These are phyloP conservation scores for Maccullochella peelii DNA, from an alignment of 2,113 vertebrate species.

Conservation along the genomic window DNA sequence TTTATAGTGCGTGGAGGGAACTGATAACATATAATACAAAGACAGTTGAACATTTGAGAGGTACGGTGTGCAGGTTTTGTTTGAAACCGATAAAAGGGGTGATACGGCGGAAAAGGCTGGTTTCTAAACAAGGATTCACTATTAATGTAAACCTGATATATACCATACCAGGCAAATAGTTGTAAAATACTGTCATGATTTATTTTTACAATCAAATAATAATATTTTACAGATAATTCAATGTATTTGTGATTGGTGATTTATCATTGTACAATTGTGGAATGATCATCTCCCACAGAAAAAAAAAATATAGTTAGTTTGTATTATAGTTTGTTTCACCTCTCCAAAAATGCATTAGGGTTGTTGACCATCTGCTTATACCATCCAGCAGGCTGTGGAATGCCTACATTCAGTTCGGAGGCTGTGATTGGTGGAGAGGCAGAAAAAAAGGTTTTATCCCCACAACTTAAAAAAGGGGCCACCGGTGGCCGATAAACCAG, in stretches of 20 bases:
- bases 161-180: constrained; percentile 12
- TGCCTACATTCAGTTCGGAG: constrained; percentile 45
- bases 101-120: not conserved
- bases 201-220: constrained; percentile 14
- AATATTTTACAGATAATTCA: constrained; percentile 21
- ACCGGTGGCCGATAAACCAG: constrained; percentile 54
- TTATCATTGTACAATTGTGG: constrained; percentile 35
- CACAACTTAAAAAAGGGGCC: constrained; percentile 44
- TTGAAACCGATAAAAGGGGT: constrained; percentile 10
- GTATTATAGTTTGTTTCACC: constrained; percentile 16
- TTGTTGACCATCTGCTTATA: constrained; percentile 60
- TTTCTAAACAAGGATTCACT: constrained; percentile 26
- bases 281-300: constrained; percentile 48
- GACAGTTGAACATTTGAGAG: constrained; percentile 21
- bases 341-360: not conserved
- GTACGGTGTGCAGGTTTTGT: constrained; percentile 26
- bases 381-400: constrained; percentile 61
- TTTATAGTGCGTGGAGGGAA: constrained; percentile 42
- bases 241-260: constrained; percentile 16
- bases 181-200: constrained; percentile 34
- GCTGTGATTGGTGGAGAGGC: constrained; percentile 53
- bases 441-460: constrained; percentile 43
- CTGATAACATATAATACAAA: constrained; percentile 13
- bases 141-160: constrained; percentile 27
- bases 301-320: constrained; percentile 6